Percentiles rank a stretch among this genome's conserved stretches.
Conservation (phyloP, 2,888 invertebrate genomes). For the Protodeltote pygarga region DNA sequence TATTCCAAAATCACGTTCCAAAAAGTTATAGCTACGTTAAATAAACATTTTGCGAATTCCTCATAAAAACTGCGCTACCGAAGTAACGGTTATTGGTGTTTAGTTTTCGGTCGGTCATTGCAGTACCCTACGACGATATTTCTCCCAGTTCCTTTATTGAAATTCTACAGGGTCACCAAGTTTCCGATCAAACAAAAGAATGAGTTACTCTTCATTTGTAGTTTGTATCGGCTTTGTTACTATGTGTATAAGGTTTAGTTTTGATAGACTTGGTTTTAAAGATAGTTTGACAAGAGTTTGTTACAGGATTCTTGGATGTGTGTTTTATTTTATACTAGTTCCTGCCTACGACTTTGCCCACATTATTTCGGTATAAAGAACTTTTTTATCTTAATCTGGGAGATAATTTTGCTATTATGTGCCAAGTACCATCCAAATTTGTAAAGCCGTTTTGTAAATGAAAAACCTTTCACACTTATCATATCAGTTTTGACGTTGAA, state of each 20-base stretch:
- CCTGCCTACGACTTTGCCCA: no score
- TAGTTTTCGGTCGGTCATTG: conserved; percentile 66
- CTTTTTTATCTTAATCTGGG: no score
- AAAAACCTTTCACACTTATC: no score
- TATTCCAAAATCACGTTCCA: conserved; percentile 58
- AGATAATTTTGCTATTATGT: no score
- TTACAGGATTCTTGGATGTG: conserved; percentile 27
- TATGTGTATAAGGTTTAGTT: conserved; percentile 26
- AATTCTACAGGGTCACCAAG: conserved; percentile 74
- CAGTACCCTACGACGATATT: conserved; percentile 65
- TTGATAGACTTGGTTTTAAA: conserved; percentile 10
- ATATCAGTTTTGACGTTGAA: no score
- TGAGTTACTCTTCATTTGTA: conserved; percentile 34
- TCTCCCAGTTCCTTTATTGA: conserved; percentile 79
- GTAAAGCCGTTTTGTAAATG: no score
- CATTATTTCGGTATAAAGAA: no score
- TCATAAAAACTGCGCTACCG: conserved; percentile 80
- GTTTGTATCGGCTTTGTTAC: conserved; percentile 19
- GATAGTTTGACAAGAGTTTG: conserved; percentile 19
- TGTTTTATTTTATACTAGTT: conserved; percentile 43
- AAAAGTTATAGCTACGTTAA: conserved; percentile 70
- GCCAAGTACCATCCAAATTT: no score
- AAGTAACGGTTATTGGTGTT: conserved; percentile 69
- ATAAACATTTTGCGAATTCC: conserved; percentile 78
- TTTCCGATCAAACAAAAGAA: conserved; percentile 61